A percentile compares a stretch with the other conserved stretches of the same genome.
phyloP scores from a whole-genome alignment of 2,888 invertebrate genomes.

The Drosophila anomalata region DNA sequence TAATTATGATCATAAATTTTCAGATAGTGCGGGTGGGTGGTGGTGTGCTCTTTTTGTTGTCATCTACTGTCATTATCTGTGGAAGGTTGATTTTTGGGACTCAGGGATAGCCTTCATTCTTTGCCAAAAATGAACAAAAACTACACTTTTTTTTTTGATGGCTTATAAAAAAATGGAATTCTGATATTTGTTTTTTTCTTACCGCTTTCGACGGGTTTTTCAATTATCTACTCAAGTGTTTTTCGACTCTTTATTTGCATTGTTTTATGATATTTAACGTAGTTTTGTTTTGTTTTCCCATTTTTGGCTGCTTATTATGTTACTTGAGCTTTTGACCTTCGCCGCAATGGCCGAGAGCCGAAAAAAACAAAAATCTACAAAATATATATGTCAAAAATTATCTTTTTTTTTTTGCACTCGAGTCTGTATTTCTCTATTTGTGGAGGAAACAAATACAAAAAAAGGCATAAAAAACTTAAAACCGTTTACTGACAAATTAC shows the following conservation, averaged over 20 bases:
- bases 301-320: conserved; percentile 32
- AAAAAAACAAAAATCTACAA: conserved; percentile 53
- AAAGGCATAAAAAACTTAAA: neutral
- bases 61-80: conserved; percentile 37
- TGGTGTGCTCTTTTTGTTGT: conserved; percentile 4
- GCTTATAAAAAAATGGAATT: conserved; percentile 10
- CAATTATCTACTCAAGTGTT: conserved; percentile 53
- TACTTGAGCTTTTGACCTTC: conserved; percentile 61
- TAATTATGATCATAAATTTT: conserved; percentile 47
- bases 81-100: conserved; percentile 23
- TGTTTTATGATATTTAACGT: conserved; percentile 46
- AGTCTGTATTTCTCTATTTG: conserved; percentile 21
- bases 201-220: conserved; percentile 43
- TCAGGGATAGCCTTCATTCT: conserved; percentile 36
- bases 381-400: conserved; percentile 61
- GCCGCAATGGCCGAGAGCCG: conserved; percentile 23
- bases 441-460: no score
- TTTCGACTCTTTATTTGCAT: conserved; percentile 42
- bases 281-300: conserved; percentile 17
- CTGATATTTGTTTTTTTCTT: neutral
- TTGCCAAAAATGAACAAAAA: conserved; percentile 16
- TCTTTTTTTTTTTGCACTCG: conserved; percentile 53
- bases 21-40: conserved; percentile 12
- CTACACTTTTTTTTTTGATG: conserved; percentile 6
- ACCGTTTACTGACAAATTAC: conserved; percentile 15